These are phyloP conservation scores for Pomatorhinus ruficollis DNA, from an alignment of 2,113 vertebrate species.

Conservation along the genomic window DNA sequence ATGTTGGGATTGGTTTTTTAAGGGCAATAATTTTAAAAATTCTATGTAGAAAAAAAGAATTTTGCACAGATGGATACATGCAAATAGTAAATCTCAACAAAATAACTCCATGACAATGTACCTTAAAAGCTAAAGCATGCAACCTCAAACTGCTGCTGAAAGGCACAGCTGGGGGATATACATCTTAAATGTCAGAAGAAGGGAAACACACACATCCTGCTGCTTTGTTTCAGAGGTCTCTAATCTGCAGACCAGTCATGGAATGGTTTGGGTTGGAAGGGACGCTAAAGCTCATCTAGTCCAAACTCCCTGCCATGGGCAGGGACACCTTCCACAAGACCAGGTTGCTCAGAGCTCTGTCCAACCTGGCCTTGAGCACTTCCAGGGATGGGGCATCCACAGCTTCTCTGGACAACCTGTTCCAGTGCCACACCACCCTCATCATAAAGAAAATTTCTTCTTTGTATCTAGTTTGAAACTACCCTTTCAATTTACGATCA, in stretches of 20 bases:
- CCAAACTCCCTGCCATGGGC: fast-evolving
- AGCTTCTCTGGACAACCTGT: background rate
- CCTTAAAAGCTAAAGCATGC: background rate
- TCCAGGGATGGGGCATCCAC: background rate
- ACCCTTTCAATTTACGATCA: background rate
- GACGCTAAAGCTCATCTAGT: background rate
- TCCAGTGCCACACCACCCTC: fast-evolving
- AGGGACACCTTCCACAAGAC: background rate
- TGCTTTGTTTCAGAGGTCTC: background rate
- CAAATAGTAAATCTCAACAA: background rate
- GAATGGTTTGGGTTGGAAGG: background rate
- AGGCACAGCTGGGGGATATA: background rate
- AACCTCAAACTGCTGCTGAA: background rate
- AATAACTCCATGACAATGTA: background rate
- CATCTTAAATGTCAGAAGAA: background rate
- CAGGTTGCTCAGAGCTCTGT: background rate
- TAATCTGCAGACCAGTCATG: background rate
- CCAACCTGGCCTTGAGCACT: background rate
- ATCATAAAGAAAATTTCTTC: fast-evolving
- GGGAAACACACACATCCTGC: background rate
- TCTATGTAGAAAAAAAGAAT: background rate
- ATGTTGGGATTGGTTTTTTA: background rate
- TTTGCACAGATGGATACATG: background rate
- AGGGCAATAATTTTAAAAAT: background rate
- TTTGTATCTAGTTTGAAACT: background rate